Evolutionary conservation across 2,113 vertebrate species (phyloP).

Genomic region (Alligator mississippiensis): DNA sequence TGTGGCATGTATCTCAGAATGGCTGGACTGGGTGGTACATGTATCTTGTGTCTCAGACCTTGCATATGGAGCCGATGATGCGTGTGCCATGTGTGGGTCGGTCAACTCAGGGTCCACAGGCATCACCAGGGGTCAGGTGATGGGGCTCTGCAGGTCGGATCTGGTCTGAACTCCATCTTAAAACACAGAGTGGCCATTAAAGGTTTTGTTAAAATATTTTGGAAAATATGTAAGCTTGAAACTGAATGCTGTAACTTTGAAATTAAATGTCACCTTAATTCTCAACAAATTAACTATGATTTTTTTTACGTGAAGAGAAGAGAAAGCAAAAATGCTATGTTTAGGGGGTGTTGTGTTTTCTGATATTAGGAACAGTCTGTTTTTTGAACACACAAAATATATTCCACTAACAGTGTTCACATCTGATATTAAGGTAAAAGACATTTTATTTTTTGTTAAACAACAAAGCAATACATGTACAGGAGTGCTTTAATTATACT

Average conservation of each 20-base stretch:
- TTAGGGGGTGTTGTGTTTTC: not conserved
- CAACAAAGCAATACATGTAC: slow-evolving; percentile 29
- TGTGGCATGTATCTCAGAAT: no score
- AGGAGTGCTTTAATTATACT: slow-evolving; percentile 40
- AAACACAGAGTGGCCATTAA: not conserved
- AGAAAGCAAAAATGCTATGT: not conserved
- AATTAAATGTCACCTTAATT: not conserved
- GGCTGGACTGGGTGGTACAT: no score
- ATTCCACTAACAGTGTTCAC: not conserved
- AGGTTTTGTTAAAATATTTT: not conserved
- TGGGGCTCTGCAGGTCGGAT: no score
- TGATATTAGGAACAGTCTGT: not conserved
- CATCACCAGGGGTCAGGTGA: no score
- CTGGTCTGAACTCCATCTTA: no score
- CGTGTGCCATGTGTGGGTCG: no score
- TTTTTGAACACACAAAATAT: not conserved
- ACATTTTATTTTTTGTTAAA: not conserved
- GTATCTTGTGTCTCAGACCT: no score
- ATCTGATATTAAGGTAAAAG: not conserved
- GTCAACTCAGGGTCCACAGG: no score
- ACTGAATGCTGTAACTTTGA: not conserved
- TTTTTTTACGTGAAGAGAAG: not conserved
- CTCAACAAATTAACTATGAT: not conserved
- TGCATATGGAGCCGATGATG: no score
- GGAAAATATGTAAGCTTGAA: not conserved